Conservation (phyloP, 2,888 invertebrate genomes). For the Lydus trimaculatus region DNA sequence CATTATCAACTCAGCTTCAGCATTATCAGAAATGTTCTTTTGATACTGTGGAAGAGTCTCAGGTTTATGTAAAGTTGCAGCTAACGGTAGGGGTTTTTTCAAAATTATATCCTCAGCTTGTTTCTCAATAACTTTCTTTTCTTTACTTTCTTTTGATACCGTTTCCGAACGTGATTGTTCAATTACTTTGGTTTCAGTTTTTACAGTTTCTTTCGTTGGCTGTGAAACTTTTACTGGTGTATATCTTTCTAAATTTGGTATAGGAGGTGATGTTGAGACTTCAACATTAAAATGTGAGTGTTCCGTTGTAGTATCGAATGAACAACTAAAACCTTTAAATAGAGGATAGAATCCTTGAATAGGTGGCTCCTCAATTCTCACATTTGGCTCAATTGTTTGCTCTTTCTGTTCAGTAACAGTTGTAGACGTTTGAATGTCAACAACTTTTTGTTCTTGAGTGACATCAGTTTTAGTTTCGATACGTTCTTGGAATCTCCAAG, state of each 20-base stretch:
- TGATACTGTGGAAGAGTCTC: constrained; percentile 72
- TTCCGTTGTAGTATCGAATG: constrained; percentile 51
- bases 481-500: constrained; percentile 17
- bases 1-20: constrained; percentile 47
- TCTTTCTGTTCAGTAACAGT: constrained; percentile 31
- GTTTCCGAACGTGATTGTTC: constrained; percentile 23
- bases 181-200: constrained; percentile 41
- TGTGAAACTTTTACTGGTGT: constrained; percentile 39
- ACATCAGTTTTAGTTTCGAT: constrained; percentile 37
- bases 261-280: constrained; percentile 48
- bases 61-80: constrained; percentile 64
- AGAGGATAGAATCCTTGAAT: constrained; percentile 38
- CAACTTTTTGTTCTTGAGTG: constrained; percentile 23
- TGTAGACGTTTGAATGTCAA: constrained; percentile 23
- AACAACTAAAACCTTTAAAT: constrained; percentile 51
- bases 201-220: constrained; percentile 34
- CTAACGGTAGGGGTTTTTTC: constrained; percentile 48
- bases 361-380: constrained; percentile 20
- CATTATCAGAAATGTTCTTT: constrained; percentile 62
- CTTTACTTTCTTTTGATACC: constrained; percentile 23
- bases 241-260: constrained; percentile 33
- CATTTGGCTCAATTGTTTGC: constrained; percentile 30
- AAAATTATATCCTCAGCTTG: constrained; percentile 49
- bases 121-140: constrained; percentile 34
- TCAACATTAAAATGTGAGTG: constrained; percentile 50